Base-by-base conservation (phyloP, 2,113 vertebrate genomes). In the Rhynchomys soricoides region DNA sequence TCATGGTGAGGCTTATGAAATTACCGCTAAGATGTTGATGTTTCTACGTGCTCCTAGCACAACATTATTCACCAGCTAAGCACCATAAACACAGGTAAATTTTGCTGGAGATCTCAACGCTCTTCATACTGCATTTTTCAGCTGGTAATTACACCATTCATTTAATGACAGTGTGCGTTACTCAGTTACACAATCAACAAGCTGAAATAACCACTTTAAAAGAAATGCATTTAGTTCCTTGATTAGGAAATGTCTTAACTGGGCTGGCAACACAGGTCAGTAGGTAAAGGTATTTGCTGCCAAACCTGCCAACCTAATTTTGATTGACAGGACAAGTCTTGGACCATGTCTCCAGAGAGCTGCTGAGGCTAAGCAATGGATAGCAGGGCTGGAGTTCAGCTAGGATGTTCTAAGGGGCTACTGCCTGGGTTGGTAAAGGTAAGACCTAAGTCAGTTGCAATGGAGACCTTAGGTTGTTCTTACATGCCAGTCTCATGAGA, bases 161-260 rank as follows among this genome's bases (percentile, higher is more conserved):
- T 93, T 92, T 95, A 90, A 92, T 96, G 94, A 70, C 64, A 88
- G 10, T 93, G 57, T 59, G 16, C 71, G 48, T 71, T 3, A 77
- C 78, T 96, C 74, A 79, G 86, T 77, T 95, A 91, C 24, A 92
- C 88, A 97, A 88, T 57, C 66, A 95, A 93, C 45, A 96, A 96
- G 83, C 26, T 31, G 55, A 95, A 93, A 55, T 81, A 86, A 3
- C 26, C 70, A 77, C 40, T 81, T 96, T 73, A 82, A 94, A 89
- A 97, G 40, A 88, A 92, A 92, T 74, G 66, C 91, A 59, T 91
- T 79, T 89, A 90, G 57, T 96, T 93, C 64, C 1, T 90, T 90
- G 83, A 45, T 37, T 94, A 75, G 71, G 26, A 83, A 89, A 75
- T 34, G 16, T 45, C 70, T 81, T 64, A 29, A 16, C n/a, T 62